Base-by-base conservation (phyloP, 1,140 invertebrate species). In the Zelostemma sp. region DNA sequence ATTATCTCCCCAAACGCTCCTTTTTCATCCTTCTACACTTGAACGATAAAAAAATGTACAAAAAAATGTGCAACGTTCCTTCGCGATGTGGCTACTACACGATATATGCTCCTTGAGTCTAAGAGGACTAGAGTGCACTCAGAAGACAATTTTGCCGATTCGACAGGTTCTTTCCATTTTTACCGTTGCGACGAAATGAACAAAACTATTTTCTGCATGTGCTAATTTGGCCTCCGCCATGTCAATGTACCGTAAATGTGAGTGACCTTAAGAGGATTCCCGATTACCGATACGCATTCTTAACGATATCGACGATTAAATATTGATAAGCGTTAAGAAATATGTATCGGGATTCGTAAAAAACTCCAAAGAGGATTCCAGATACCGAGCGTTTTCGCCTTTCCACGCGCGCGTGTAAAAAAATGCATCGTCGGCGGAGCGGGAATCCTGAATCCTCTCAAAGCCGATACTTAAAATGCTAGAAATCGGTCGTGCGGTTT, bases 111-210 rank as follows among this genome's bases (percentile, higher is more conserved):
- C 56, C 71, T 73, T 73, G 65, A 73, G 66, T 68, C 62, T 73
- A 68, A 73, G 64, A 73, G 71, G 71, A 73, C 71, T 73, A 73
- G 71, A 73, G 71, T 66, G 71, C 71, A 73, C 71, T 73, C 65
- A 66, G 71, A 63, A 72, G 68, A 68, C 71, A 68, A 66, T 68
- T 73, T 68, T 68, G 61, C 60, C 62, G 60, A 66, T 63, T 72
- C 59, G 45, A 66, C 47, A 62, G 50, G 59, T 28, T 8, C 3
- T 28, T 28, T 3, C 25, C 3, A 28, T 8, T 28, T 28, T 28
- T 28, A 8, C 25, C 8, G 25, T 28, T 40, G 35, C 35, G 11
- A 15, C 35, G 35, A 66, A 58, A 63, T 66, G 6, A 50, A 65
- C 60, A 45, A 50, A 68, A 68, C 59, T 68, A 62, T 66, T 66